Conservation (phyloP, 2,888 invertebrate species). For the Ypsolopha scabrella region DNA sequence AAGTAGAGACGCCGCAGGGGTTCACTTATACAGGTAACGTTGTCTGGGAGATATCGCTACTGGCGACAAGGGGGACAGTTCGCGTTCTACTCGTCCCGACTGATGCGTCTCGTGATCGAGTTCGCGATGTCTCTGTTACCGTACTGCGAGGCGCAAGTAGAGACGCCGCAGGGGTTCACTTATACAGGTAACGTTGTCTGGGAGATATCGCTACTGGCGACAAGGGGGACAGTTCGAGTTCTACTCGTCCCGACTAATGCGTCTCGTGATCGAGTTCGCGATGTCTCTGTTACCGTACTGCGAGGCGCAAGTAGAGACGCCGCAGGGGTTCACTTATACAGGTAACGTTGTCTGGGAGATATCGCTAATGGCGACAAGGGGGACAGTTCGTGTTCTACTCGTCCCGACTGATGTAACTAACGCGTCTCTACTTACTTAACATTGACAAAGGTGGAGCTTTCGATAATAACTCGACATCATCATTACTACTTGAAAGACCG, state of each 20-base stretch:
- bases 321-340: slow-evolving; percentile 86
- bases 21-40: slow-evolving; percentile 82
- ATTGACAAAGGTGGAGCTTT: no score
- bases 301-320: slow-evolving; percentile 86
- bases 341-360: no score
- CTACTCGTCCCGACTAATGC: slow-evolving; percentile 96
- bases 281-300: slow-evolving; percentile 92
- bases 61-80: no score
- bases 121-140: slow-evolving; percentile 94
- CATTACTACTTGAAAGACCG: no score
- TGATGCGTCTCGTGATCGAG: slow-evolving; percentile 96
- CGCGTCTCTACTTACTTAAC: no score
- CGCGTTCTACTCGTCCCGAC: slow-evolving; percentile 97
- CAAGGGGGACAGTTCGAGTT: slow-evolving; percentile 99
- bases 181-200: slow-evolving; percentile 86
- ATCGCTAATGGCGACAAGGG: no score
- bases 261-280: slow-evolving; percentile 96
- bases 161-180: slow-evolving; percentile 89
- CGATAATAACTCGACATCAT: no score
- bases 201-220: no score
- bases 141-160: slow-evolving; percentile 84
- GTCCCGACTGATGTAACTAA: slow-evolving; percentile 95
- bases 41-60: no score
- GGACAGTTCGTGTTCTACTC: slow-evolving; percentile 99
- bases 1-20: slow-evolving; percentile 93